A percentile compares a stretch with the other conserved stretches of the same genome.
Conservation (phyloP, 2,797 vertebrate genomes). For the Alauda arvensis region DNA sequence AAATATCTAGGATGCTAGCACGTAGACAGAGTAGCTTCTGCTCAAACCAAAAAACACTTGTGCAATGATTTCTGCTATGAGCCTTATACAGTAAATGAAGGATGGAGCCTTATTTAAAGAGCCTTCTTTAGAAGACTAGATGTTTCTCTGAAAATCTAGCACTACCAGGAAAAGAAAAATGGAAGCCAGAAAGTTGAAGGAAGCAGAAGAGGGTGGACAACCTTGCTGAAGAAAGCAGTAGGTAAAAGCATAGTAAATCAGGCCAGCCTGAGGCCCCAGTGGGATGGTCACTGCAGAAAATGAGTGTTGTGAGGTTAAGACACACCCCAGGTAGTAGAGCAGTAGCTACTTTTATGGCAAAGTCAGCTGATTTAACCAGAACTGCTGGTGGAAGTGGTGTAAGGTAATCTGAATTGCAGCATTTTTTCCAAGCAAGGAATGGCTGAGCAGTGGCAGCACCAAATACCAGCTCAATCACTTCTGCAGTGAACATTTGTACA, state of each 20-base stretch:
- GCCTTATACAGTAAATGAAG: background rate
- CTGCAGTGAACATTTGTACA: fast-evolving
- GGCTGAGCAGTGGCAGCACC: background rate
- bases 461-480: background rate
- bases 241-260: background rate
- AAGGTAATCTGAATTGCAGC: background rate
- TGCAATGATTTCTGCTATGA: background rate
- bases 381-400: background rate
- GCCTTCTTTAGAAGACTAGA: background rate
- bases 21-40: background rate
- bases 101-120: background rate
- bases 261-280: background rate
- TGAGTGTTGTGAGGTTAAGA: background rate
- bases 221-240: background rate
- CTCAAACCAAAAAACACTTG: background rate
- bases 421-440: background rate
- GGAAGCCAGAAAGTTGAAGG: background rate
- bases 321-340: background rate
- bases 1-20: background rate
- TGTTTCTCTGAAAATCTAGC: background rate
- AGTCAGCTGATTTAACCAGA: background rate
- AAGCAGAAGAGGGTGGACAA: background rate
- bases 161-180: background rate
- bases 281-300: background rate
- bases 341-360: background rate